Evolutionary conservation across 2,113 vertebrate species (phyloP).

Genomic region (Seriola quinqueradiata): DNA sequence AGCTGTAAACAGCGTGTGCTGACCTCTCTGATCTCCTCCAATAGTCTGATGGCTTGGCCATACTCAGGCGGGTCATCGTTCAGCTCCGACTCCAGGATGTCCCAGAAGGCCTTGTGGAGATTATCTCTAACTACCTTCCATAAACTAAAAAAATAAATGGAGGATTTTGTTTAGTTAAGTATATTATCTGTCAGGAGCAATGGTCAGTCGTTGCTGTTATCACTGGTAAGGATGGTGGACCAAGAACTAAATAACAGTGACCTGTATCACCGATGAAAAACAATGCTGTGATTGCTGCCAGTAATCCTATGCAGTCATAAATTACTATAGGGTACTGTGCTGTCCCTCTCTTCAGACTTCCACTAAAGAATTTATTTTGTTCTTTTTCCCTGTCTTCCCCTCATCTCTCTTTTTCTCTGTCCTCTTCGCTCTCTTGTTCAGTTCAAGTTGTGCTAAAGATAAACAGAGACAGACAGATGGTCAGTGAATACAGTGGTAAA

Average conservation of each 20-base stretch:
- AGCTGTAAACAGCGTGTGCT: constrained; percentile 37
- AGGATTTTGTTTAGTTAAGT: neutral
- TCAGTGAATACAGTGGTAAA: neutral
- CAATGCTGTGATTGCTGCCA: too few species aligned
- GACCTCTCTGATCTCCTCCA: constrained; percentile 96
- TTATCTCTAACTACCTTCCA: constrained; percentile 88
- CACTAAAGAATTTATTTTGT: neutral
- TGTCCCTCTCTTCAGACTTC: neutral
- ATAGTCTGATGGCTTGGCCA: constrained; percentile 90
- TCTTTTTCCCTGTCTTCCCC: neutral
- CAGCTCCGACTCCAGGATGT: constrained; percentile 90
- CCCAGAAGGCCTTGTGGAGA: constrained; percentile 95
- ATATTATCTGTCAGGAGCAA: neutral
- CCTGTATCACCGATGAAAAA: too few species aligned
- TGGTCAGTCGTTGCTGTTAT: neutral
- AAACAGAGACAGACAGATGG: neutral
- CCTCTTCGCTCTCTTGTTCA: neutral
- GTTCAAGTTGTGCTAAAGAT: neutral
- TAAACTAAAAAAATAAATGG: constrained; percentile 81
- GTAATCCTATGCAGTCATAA: neutral
- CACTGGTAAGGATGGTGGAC: neutral
- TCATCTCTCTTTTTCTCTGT: neutral
- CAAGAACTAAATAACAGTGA: neutral
- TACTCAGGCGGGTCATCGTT: constrained; percentile 92
- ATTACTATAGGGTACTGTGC: neutral